Evolutionary conservation across 2,113 vertebrate species (phyloP).

Genomic region (Indicator maculatus): DNA sequence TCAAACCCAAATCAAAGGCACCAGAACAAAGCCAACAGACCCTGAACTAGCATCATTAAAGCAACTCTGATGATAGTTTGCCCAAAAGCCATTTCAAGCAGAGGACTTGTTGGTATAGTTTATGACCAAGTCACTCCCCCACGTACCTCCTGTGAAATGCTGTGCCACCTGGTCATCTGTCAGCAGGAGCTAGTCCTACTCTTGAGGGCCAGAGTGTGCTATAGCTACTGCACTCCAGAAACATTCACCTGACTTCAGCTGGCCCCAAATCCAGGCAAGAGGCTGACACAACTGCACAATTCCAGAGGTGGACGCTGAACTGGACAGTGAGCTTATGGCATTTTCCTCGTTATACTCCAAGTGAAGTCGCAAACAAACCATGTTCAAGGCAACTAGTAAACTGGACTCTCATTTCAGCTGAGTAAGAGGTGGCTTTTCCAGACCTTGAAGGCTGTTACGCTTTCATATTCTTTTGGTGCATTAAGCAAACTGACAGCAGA

Average conservation of each 20-base stretch:
- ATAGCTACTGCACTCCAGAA: background rate
- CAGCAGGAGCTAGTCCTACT: background rate
- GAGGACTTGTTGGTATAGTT: background rate
- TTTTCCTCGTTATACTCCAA: background rate
- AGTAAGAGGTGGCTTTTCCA: background rate
- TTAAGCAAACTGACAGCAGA: background rate
- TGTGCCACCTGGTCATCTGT: background rate
- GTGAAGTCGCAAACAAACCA: background rate
- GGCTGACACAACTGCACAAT: background rate
- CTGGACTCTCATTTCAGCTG: background rate
- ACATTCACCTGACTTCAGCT: background rate
- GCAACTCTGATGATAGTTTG: background rate
- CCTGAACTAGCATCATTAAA: background rate
- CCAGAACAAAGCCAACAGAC: background rate
- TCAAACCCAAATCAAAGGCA: background rate
- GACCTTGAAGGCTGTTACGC: background rate
- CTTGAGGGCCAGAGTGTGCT: background rate
- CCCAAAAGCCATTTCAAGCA: background rate
- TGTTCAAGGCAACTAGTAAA: background rate
- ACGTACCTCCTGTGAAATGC: background rate
- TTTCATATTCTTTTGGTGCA: background rate
- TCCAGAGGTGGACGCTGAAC: background rate
- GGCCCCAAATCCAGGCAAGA: background rate
- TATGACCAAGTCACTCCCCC: background rate
- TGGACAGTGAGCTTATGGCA: background rate